Evolutionary conservation across 2,113 vertebrate species (phyloP), one percentile per base, ranked within the genome.

Genomic region (Eublepharis macularius): DNA sequence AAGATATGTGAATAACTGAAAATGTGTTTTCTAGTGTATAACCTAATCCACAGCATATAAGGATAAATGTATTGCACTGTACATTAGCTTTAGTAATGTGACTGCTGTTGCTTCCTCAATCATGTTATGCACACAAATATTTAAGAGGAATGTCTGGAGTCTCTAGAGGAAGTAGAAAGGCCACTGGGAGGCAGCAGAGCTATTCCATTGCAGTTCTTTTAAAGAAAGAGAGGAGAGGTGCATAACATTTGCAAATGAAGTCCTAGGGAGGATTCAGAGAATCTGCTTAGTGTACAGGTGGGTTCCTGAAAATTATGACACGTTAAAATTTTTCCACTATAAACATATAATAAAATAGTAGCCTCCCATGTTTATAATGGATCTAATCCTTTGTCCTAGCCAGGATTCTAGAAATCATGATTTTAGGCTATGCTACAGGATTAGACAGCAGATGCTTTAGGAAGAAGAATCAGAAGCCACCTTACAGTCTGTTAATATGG

Each of bases 121-220:
- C 47, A 36, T 41, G 29, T 13, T 17, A 41, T 24, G 43, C 60
- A 34, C 10, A 81, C 14, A 24, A 49, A 26, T 14, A 41, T 43
- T 17, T 69, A 45, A 79, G 10, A 7, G 14, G 14, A 4, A 9
- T 70, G 39, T 68, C 16, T 54, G 0, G 21, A 24, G 16, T 57
- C 70, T 17, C 26, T 6, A 39, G 12, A 51, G 21, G 17, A 43
- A 45, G 49, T 36, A 19, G 77, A 68, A 32, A 63, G 7, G 19
- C 70, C 85, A 86, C 72, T 24, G 36, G 85, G 78, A 51, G 85
- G 85, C 79, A 86, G 60, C 85, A 81, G 45, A 45, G 79, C 21
- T 76, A 76, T 76, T 76, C 60, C 29, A 9, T n/a, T 80, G 34
- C 39, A 69, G 36, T 19, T 6, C 32, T 82, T 60, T 43, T 29